Evolutionary conservation across 2,113 vertebrate genomes (phyloP).

Genomic region (Psammodynastes pulverulentus): DNA sequence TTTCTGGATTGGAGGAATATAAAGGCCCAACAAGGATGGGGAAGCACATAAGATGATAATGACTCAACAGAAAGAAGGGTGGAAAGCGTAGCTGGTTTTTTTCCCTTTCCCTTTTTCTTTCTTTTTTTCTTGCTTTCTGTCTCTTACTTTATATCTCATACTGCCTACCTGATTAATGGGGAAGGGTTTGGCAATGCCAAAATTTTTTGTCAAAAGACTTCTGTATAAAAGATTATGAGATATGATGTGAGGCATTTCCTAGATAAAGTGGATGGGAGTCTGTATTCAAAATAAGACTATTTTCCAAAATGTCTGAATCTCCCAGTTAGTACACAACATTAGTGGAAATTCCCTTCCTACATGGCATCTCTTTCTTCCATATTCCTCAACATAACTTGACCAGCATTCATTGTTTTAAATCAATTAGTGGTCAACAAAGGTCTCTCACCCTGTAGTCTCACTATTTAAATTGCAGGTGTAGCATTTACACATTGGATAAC

Average conservation of each 20-base stretch:
- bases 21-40: too few species aligned
- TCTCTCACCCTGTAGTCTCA: neutral
- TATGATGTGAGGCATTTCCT: neutral
- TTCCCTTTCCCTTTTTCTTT: too few species aligned
- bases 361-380: neutral
- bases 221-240: neutral
- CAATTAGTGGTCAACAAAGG: neutral
- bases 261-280: neutral
- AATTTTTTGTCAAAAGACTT: neutral
- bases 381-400: neutral
- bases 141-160: neutral
- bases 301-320: neutral
- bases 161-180: neutral
- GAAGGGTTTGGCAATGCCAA: neutral
- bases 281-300: neutral
- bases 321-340: neutral
- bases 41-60: too few species aligned
- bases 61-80: too few species aligned
- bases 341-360: neutral
- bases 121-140: too few species aligned
- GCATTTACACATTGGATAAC: constrained; percentile 21
- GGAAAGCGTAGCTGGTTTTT: too few species aligned
- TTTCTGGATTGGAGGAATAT: too few species aligned
- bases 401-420: neutral
- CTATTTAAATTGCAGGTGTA: constrained; percentile 16